phyloP scores from a whole-genome alignment of 2,888 invertebrate genomes.

The Palloptera scutellata region DNA sequence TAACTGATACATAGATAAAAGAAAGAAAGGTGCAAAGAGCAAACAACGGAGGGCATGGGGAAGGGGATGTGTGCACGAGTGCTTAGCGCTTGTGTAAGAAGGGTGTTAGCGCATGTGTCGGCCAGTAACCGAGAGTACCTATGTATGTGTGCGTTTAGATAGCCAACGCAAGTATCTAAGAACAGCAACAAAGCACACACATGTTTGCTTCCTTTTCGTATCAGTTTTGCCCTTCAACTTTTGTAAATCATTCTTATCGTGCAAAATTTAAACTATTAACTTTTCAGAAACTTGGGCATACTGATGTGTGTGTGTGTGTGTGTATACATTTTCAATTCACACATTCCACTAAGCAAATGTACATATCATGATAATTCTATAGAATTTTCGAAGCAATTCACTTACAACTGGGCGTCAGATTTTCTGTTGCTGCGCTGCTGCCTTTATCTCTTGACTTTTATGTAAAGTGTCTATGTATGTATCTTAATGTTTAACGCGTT shows the following conservation, averaged over 20 bases:
- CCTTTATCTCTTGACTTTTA: no score
- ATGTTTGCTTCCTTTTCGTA: neutral
- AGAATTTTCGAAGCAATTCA: neutral
- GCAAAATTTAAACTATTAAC: conserved; percentile 34
- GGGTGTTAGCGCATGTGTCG: no score
- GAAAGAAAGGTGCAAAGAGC: no score
- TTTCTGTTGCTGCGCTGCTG: neutral
- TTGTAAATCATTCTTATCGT: conserved; percentile 53
- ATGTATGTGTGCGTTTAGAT: no score
- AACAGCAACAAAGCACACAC: neutral
- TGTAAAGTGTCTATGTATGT: no score
- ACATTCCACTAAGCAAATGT: conserved; percentile 53
- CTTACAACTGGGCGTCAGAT: neutral
- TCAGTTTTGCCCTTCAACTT: conserved; percentile 55
- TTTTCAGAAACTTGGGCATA: neutral
- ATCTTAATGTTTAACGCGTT: no score
- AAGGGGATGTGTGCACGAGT: no score
- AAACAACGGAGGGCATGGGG: no score
- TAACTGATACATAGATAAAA: no score
- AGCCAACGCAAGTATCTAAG: neutral
- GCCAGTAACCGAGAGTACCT: no score
- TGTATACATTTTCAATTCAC: conserved; percentile 50
- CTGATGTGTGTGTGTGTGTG: conserved; percentile 12
- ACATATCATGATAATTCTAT: neutral
- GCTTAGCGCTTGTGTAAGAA: no score